Evolutionary conservation across 2,113 vertebrate genomes (phyloP), one percentile per base, ranked within the genome.

Genomic region (Oryzias woworae): DNA sequence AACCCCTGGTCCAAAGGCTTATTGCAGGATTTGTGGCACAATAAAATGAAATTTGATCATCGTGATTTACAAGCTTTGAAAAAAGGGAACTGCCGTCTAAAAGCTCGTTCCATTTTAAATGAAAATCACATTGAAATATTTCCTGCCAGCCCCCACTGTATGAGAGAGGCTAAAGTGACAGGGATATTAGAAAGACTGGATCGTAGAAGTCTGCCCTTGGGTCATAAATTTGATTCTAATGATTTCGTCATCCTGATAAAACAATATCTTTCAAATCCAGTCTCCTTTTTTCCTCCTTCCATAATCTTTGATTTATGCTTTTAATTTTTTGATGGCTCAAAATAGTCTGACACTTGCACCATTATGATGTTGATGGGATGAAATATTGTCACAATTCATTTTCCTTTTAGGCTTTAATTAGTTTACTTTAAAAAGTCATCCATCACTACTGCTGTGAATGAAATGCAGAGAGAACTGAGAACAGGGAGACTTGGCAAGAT

Each of bases 251-350:
- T 89, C 86, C 88, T 87, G 82, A 89, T 88, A 89, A 94, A 92
- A 89, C 88, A 88, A 90, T 91, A 88, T 88, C 80, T 88, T 91
- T 83, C 76, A 85, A 92, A 92, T 91, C 73, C 49, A 61, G 62
- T 66, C 79, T 78, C 58, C 28, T 31, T 79, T 69, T 72, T 71
- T 36, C 36, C 62, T 36, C 22, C 68, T 61, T 76, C 62, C 43
- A 69, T 90, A 92, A 93, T 86, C 90, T 91, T 89, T 95, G 95
- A 97, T 96, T 96, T 95, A 96, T 96, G 91, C 85, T 92, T 96
- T 95, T 95, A 95, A 96, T 97, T 95, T 94, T 95, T 95, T 93
- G 93, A 92, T 92, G 80, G 89, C 89, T 86, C 87, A 87, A 90
- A 95, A 94, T 93, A 90, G 87, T 94, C 91, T 91, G 92, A 93